These are phyloP conservation scores for Microcebus murinus DNA, from an alignment of 2,113 vertebrate genomes.

Conservation along the genomic window DNA sequence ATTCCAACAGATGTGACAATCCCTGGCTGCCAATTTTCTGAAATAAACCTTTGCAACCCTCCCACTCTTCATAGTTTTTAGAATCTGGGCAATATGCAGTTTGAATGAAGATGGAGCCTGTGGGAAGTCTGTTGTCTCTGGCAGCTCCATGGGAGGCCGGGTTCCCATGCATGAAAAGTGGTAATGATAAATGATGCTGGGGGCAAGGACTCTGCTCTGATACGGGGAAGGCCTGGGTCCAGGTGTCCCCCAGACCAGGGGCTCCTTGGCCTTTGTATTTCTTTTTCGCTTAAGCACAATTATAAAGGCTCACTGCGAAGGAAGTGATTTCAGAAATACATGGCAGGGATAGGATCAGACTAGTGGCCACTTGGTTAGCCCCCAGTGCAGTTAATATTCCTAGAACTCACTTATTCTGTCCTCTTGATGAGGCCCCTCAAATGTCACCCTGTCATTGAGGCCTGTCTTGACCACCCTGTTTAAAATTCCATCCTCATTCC, in stretches of 20 bases:
- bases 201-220: neutral
- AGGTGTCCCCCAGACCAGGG: neutral
- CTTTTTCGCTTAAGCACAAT: neutral
- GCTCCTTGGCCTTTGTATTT: neutral
- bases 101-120: neutral
- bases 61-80: conserved; percentile 40
- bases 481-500: neutral
- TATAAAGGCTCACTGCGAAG: neutral
- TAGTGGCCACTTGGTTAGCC: neutral
- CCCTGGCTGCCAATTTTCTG: conserved; percentile 26
- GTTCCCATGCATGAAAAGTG: neutral
- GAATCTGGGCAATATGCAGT: conserved; percentile 30
- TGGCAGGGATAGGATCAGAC: neutral
- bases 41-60: conserved; percentile 13
- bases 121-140: neutral
- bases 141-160: neutral
- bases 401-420: neutral
- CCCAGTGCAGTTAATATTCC: neutral
- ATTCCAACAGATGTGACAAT: conserved; percentile 12
- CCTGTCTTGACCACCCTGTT: neutral
- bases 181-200: rapidly evolving
- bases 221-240: neutral
- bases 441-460: neutral
- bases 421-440: neutral
- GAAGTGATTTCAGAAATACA: neutral